A percentile compares a stretch with the other conserved stretches of the same genome.
phyloP scores from a whole-genome alignment of 2,113 vertebrate genomes.

The Haplochromis burtoni region DNA sequence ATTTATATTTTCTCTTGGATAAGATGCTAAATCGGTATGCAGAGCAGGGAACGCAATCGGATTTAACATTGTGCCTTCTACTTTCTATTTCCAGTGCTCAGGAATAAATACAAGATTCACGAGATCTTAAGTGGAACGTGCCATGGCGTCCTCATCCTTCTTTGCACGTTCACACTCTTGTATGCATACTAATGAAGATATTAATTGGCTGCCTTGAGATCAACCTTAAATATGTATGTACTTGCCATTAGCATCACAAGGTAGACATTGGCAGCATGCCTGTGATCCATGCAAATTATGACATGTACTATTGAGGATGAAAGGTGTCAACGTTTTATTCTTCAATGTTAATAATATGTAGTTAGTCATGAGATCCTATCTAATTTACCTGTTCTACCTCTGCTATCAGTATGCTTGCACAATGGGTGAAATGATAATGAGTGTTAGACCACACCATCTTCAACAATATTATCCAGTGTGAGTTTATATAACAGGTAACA shows the following conservation, averaged over 20 bases:
- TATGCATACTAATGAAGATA: conserved; percentile 53
- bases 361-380: neutral
- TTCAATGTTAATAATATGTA: neutral
- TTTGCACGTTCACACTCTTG: conserved; percentile 21
- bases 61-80: conserved; percentile 1
- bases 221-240: conserved; percentile 33
- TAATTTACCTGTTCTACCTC: neutral
- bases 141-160: conserved; percentile 3
- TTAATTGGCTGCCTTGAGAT: conserved; percentile 59
- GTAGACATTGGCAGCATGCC: conserved; percentile 7
- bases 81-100: neutral
- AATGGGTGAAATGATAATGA: neutral
- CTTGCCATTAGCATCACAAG: neutral
- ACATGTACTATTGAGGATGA: neutral
- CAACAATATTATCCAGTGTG: neutral
- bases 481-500: neutral
- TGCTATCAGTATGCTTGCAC: neutral
- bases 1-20: neutral
- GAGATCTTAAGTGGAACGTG: conserved; percentile 29
- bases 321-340: neutral
- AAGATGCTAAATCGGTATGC: conserved; percentile 6
- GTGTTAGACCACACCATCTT: neutral
- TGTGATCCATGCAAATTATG: neutral
- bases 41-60: neutral
- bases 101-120: neutral